Evolutionary conservation across 1,140 invertebrate genomes (phyloP), one percentile per base, ranked within the genome.

Genomic region (Achatina immaculata): DNA sequence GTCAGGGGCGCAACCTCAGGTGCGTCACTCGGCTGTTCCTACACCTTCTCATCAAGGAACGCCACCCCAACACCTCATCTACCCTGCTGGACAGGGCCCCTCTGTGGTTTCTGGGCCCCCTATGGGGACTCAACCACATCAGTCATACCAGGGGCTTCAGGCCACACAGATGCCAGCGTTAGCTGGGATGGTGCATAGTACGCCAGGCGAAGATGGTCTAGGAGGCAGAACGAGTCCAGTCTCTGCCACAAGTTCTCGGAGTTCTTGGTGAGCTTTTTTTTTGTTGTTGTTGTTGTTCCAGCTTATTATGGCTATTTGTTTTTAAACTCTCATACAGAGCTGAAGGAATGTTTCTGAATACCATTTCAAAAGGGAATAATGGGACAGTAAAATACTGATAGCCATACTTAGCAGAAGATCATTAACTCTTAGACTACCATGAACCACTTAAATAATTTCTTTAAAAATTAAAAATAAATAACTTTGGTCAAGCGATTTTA

Each of bases 181-280:
- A 42, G 24, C 28, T n/a, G 74, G 74, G 36, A 21, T 76, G 74
- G 36, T 40, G 48, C 31, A n/a, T 1, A 21, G 34, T 1, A 16
- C 51, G 62, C 51, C 40, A 62, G 51, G 3, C 21, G 75, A 66
- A 24, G 42, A 68, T n/a, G 62, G 36, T 24, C 40, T 78, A 7
- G 68, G 81, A 34, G 74, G 84, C 6, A 68, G 85, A 31, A 76
- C 78, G 21, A 88, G 87, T 82, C 87, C 87, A 11, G 75, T 77
- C n/a, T 88, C 87, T 7, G 86, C 86, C 43, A 82, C 83, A 9
- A 87, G 86, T 71, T 81, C 80, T 68, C 82, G 76, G 62, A 85
- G 85, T 9, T 86, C 86, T 48, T 84, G 87, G 87, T 88, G 78
- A 83, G 74, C 6, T 7, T 11, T 34, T 65, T n/a, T 28, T 65